Conservation (phyloP, 2,797 vertebrate species). For the Megaceryle alcyon region DNA sequence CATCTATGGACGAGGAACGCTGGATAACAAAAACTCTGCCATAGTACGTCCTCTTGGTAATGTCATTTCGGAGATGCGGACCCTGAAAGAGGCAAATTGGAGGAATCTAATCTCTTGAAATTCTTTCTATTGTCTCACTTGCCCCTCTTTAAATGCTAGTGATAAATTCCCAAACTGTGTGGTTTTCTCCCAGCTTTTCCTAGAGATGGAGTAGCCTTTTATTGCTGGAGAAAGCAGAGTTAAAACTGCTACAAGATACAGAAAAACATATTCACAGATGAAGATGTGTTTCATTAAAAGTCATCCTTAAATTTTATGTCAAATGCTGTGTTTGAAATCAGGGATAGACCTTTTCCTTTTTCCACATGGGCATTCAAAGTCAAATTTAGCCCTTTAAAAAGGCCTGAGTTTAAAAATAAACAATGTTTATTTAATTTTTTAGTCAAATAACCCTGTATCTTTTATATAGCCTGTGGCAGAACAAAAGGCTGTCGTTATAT, state of each 20-base stretch:
- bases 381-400: neutral
- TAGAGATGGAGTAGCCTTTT: neutral
- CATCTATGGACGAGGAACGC: slow-evolving; percentile 92
- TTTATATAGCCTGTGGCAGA: neutral
- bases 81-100: neutral
- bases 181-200: neutral
- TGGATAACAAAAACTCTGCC: slow-evolving; percentile 90
- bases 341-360: neutral
- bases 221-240: neutral
- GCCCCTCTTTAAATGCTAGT: neutral
- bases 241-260: neutral
- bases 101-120: neutral
- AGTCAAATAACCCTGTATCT: neutral
- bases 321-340: neutral
- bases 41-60: slow-evolving; percentile 80
- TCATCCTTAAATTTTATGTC: neutral
- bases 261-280: neutral
- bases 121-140: fast-evolving
- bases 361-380: neutral
- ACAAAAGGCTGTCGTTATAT: neutral
- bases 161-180: neutral
- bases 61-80: neutral
- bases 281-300: neutral
- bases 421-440: neutral
- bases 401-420: neutral